Base-by-base conservation (phyloP, 2,113 vertebrate genomes). In the Naja naja region DNA sequence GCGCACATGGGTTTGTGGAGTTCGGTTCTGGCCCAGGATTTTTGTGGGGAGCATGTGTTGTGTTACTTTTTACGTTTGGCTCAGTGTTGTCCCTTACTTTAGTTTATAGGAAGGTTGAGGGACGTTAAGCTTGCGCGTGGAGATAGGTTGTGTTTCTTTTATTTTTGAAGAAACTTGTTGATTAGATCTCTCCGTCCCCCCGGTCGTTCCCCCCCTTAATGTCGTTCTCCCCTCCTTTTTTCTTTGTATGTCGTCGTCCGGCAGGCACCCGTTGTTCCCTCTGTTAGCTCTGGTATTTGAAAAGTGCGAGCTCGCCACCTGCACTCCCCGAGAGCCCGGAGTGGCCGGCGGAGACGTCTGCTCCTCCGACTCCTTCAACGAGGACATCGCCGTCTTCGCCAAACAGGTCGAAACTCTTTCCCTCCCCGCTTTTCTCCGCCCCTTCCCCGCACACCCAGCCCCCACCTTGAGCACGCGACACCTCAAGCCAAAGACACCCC, bases 241-340 rank as follows among this genome's bases (percentile, higher is more conserved):
- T 58, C 27, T 53, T 97, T 98, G 97, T 97, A 96, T 97, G 97
- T 97, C 97, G 94, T 96, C 97, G 97, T 97, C 97, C 97, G 97
- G 97, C 98, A 99, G 99, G 98, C 99, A 99, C 98, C 99, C 99
- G 97, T 98, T 99, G 97, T 99, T 99, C 98, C 99, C 99, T 97
- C 98, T 99, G 97, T 98, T 99, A 98, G 99, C 99, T 91, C 98
- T 99, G 98, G 99, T 99, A 97, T 99, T 99, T 98, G 99, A 99
- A 98, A 99, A 99, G 98, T 99, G 99, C 98, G 99, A 99, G 98
- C 97, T 99, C 98, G 99, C 99, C 98, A 99, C 99, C 97, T 99
- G 99, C 97, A 99, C 99, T 94, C 99, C 99, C 97, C 98, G 99
- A 97, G 99, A 99, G 97, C 98, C 99, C 74, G 99, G 99, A 49